Conservation (phyloP, 2,888 invertebrate genomes). For the Tenthredo scrophulariae region DNA sequence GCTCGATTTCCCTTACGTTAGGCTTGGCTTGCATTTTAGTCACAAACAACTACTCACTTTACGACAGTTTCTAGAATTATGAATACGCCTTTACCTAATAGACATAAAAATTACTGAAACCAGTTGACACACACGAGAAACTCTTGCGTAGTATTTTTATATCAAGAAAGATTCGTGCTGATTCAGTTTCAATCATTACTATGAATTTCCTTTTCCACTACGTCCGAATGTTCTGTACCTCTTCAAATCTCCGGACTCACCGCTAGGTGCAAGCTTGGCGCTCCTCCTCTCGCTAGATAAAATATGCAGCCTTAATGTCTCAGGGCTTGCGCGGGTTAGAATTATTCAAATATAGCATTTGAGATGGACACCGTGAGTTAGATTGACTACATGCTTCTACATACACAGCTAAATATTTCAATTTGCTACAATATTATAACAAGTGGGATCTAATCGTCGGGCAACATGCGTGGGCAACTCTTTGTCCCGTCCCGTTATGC, state of each 20-base stretch:
- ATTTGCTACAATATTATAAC: not conserved
- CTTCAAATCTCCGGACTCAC: not conserved
- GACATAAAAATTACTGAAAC: not conserved
- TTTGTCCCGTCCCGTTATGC: not conserved
- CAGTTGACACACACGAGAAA: not conserved
- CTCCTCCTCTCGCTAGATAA: conserved; percentile 4
- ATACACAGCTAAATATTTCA: not conserved
- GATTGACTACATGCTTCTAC: not conserved
- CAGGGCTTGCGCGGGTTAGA: not conserved
- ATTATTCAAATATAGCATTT: not conserved
- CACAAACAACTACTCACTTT: not conserved
- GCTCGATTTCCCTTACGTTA: conserved; percentile 2
- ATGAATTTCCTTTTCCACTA: not conserved
- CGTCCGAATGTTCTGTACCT: not conserved
- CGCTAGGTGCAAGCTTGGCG: not conserved
- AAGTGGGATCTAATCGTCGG: not conserved
- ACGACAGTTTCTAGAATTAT: not conserved
- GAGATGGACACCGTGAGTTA: not conserved
- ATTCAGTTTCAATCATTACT: not conserved
- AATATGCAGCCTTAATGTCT: not conserved
- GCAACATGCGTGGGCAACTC: not conserved
- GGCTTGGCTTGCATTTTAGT: not conserved
- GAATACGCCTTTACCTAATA: not conserved
- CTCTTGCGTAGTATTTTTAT: not conserved
- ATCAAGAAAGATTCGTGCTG: not conserved